These are phyloP conservation scores for Syngnathoides biaculeatus DNA, from an alignment of 2,113 vertebrate genomes.

Conservation along the genomic window DNA sequence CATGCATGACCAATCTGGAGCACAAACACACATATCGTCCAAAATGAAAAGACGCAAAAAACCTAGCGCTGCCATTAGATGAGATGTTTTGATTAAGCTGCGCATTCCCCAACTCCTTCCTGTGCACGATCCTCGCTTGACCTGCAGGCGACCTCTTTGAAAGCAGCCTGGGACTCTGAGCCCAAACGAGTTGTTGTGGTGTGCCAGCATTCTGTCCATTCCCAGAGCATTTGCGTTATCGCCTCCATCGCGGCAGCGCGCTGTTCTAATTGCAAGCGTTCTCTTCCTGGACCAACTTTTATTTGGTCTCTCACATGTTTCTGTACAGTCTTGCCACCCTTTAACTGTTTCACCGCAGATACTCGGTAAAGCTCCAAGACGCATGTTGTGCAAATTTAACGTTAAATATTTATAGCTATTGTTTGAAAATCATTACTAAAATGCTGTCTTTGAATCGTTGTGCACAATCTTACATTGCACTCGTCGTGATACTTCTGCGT, in stretches of 20 bases:
- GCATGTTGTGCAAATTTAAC: too few species aligned
- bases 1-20: conserved; percentile 39
- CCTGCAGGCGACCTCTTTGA: conserved; percentile 77
- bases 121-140: conserved; percentile 79
- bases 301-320: conserved; percentile 51
- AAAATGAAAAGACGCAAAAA: conserved; percentile 37
- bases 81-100: conserved; percentile 76
- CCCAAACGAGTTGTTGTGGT: conserved; percentile 43
- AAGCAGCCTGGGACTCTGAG: conserved; percentile 74
- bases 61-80: conserved; percentile 65
- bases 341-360: conserved; percentile 12
- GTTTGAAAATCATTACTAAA: neutral
- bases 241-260: conserved; percentile 79
- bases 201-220: conserved; percentile 67
- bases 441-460: neutral
- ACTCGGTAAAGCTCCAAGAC: neutral
- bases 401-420: too few species aligned
- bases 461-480: neutral
- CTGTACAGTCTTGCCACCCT: conserved; percentile 12
- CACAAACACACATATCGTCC: conserved; percentile 32
- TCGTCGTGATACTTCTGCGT: too few species aligned
- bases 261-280: conserved; percentile 86
- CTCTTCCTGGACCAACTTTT: conserved; percentile 76
- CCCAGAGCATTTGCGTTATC: conserved; percentile 67
- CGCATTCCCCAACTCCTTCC: conserved; percentile 80